Percentiles rank a stretch among this genome's conserved stretches.
Evolutionary conservation across 2,888 invertebrate genomes (phyloP).

Genomic region (Pherbina coryleti): DNA sequence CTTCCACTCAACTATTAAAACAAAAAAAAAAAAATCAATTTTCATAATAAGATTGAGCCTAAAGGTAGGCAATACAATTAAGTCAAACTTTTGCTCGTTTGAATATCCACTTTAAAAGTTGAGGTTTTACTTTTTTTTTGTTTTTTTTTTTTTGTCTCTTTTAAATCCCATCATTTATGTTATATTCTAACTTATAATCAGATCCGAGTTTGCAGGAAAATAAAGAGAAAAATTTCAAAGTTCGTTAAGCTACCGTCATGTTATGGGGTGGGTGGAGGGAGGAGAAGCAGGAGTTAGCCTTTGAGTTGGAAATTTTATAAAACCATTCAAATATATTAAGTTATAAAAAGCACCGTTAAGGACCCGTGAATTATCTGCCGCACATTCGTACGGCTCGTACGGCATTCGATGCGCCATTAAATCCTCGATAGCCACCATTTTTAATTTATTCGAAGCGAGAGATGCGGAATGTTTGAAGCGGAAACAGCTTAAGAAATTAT

Average conservation of each 20-base stretch:
- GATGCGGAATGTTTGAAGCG: not conserved
- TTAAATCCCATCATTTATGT: too few species aligned
- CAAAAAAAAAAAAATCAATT: not conserved
- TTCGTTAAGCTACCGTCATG: not conserved
- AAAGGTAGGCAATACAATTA: not conserved
- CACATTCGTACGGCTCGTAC: too few species aligned
- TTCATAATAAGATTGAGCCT: too few species aligned
- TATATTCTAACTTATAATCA: too few species aligned
- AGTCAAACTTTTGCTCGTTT: not conserved
- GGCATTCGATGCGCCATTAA: not conserved
- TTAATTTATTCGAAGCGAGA: conserved; percentile 16
- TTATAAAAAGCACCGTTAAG: not conserved
- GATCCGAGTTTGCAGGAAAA: too few species aligned
- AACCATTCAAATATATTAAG: not conserved
- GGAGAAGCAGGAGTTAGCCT: too few species aligned
- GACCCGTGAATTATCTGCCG: too few species aligned
- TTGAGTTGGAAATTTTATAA: too few species aligned
- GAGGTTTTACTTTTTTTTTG: not conserved
- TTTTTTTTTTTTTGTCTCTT: not conserved
- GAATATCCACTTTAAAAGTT: too few species aligned
- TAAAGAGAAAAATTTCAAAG: not conserved
- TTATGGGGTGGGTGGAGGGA: too few species aligned
- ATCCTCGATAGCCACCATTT: conserved; percentile 1
- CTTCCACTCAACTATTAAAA: not conserved
- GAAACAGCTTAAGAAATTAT: conserved; percentile 45